phyloP scores from a whole-genome alignment of 1,140 invertebrate genomes.

The Hycleus phaleratus region DNA sequence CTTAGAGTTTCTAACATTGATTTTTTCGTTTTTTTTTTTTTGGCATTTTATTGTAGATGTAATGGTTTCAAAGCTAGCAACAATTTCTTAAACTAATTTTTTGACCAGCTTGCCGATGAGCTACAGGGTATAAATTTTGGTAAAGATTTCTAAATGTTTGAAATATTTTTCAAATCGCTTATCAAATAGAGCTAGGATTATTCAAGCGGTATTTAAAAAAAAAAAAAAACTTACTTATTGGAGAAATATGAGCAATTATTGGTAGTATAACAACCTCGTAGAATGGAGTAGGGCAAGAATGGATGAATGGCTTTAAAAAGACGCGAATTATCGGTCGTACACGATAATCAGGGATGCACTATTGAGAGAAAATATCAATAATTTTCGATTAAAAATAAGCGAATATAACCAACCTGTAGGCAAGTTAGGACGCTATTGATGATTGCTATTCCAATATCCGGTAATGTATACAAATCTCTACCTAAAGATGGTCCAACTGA shows the following conservation, averaged over 20 bases:
- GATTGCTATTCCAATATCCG: constrained; percentile 52
- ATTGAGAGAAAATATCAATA: too few relatives aligned
- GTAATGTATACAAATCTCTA: constrained; percentile 70
- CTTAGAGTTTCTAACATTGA: too few relatives aligned
- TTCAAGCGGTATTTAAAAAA: too few relatives aligned
- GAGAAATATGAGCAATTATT: constrained; percentile 65
- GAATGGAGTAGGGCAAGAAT: constrained; percentile 71
- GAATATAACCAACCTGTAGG: constrained; percentile 47
- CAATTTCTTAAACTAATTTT: too few relatives aligned
- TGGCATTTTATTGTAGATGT: too few relatives aligned
- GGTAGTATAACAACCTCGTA: constrained; percentile 69
- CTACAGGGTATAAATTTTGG: too few relatives aligned
- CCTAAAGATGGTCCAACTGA: constrained; percentile 70
- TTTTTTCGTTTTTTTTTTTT: too few relatives aligned
- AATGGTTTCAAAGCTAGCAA: too few relatives aligned
- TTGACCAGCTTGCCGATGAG: too few relatives aligned
- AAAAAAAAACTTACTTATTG: constrained; percentile 55
- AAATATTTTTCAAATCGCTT: too few relatives aligned
- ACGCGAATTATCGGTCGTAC: constrained; percentile 72
- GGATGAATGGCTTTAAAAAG: constrained; percentile 79
- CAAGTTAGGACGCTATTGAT: constrained; percentile 61
- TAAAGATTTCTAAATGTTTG: too few relatives aligned
- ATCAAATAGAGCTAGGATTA: too few relatives aligned
- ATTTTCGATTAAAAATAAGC: not conserved
- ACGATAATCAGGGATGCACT: constrained; percentile 75